Evolutionary conservation across 2,113 vertebrate genomes (phyloP), one percentile per base, ranked within the genome.

Genomic region (Chaetura pelagica): DNA sequence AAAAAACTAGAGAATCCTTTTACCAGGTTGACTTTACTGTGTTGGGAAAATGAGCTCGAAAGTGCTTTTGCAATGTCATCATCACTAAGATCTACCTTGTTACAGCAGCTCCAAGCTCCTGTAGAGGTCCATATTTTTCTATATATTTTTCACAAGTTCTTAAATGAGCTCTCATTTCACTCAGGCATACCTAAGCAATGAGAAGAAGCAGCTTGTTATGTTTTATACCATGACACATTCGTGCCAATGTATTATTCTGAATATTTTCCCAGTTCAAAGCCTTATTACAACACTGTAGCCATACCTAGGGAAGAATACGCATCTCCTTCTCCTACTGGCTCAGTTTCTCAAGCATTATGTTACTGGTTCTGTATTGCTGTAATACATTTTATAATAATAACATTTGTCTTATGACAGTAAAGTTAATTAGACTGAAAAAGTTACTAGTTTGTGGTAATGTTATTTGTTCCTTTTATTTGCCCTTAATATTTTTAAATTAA

Each of bases 101-200:
- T 76, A 80, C 22, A 61, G 67, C 87, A 76, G 89, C 84, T 35
- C 77, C 78, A 32, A 97, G 88, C 42, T 97, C 96, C 77, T 96
- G 55, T 21, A 96, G 59, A 6, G 87, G 92, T 77, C 93, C 82
- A 3, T 97, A 97, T 59, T 97, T 98, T 88, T 97, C 79, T 87
- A 93, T 26, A 4, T 97, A 96, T 90, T 97, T 96, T 84, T 97
- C 81, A 51, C 95, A 97, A n/a, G 81, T 95, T 88, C 78, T 97
- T 94, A 97, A 86, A 88, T 97, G 96, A 42, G 66, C 76, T 94
- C 96, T 96, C 92, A 97, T 97, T 91, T 98, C 93, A 92, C 91
- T 98, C 76, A 98, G 96, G 79, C 94, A 92, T 49, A 97, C 93
- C 94, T 96, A 86, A 62, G 38, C 30, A 82, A 87, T 15, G 40